A percentile compares a stretch with the other conserved stretches of the same genome.
Conservation (phyloP, 2,113 vertebrate genomes). For the Cynoglossus semilaevis region DNA sequence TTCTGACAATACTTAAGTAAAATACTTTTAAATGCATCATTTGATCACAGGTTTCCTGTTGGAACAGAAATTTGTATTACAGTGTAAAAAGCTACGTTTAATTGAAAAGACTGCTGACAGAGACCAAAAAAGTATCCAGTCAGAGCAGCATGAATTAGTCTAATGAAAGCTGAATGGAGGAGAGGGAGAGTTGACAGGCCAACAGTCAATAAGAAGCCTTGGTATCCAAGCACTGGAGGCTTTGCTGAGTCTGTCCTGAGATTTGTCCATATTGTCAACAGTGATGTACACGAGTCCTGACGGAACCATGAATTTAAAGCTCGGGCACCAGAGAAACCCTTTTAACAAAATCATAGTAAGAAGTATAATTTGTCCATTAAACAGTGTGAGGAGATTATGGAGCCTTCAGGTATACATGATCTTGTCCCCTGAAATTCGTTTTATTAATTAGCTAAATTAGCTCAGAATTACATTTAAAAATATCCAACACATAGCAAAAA, state of each 20-base stretch:
- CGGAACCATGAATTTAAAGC: background rate
- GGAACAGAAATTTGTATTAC: background rate
- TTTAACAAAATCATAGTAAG: background rate
- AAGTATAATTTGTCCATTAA: no score
- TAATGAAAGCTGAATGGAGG: constrained; percentile 6
- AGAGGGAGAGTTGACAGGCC: background rate
- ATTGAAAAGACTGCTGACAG: constrained; percentile 1
- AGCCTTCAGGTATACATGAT: no score
- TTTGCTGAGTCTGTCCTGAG: background rate
- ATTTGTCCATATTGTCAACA: background rate
- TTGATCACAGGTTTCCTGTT: no score
- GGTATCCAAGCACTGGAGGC: background rate
- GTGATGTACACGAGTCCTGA: background rate
- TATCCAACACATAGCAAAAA: no score
- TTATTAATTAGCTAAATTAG: no score
- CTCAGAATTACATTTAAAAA: no score
- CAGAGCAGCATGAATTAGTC: background rate
- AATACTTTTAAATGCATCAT: background rate
- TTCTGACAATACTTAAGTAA: background rate
- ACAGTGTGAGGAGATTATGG: no score
- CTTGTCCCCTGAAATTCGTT: no score
- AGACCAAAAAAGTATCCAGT: background rate
- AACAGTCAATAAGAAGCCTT: background rate
- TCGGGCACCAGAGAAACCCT: background rate
- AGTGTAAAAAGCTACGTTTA: background rate